These are phyloP conservation scores for Meloidogyne floridensis DNA, from an alignment of 1,140 invertebrate species.

Conservation along the genomic window DNA sequence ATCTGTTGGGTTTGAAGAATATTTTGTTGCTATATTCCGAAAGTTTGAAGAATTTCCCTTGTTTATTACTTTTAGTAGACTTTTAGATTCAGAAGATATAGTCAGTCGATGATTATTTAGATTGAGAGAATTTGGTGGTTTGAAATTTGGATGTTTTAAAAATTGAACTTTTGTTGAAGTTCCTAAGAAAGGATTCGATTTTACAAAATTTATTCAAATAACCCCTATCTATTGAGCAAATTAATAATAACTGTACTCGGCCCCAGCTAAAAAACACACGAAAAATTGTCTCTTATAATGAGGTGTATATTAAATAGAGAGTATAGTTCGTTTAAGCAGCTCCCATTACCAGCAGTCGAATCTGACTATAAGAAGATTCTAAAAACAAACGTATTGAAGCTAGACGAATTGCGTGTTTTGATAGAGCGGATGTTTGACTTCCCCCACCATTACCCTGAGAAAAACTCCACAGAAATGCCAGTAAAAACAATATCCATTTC, in stretches of 20 bases:
- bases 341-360: too few relatives aligned
- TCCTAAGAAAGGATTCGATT: too few relatives aligned
- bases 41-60: not conserved
- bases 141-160: not conserved
- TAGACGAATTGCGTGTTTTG: not conserved
- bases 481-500: not conserved
- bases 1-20: not conserved
- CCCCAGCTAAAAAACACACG: too few relatives aligned
- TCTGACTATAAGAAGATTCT: too few relatives aligned
- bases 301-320: too few relatives aligned
- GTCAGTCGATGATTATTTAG: not conserved
- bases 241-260: too few relatives aligned
- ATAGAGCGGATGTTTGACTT: not conserved
- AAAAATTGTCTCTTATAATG: too few relatives aligned
- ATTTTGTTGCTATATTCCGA: not conserved
- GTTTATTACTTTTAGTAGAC: not conserved
- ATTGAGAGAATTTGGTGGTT: not conserved
- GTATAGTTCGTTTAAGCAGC: too few relatives aligned
- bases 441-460: not conserved
- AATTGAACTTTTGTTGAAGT: not conserved
- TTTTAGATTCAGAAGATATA: not conserved
- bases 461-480: not conserved
- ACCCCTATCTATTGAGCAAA: too few relatives aligned
- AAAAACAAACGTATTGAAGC: too few relatives aligned
- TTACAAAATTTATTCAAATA: too few relatives aligned